Percentiles rank a stretch among this genome's conserved stretches.
Evolutionary conservation across 2,113 vertebrate species (phyloP).

Genomic region (Falco punctatus): DNA sequence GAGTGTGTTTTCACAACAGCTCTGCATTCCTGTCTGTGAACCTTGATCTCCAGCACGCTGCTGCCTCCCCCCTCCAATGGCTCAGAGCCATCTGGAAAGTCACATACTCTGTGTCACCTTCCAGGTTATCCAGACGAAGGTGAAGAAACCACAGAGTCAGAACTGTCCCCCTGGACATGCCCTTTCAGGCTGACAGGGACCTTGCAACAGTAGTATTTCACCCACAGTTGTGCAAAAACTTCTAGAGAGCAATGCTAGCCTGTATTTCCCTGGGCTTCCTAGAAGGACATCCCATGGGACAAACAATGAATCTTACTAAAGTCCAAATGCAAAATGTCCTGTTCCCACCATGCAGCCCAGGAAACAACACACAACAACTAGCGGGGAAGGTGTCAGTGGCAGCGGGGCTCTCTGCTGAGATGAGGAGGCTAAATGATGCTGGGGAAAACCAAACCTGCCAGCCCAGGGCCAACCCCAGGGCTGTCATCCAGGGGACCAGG

Average conservation of each 20-base stretch:
- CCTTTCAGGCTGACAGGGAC: background rate
- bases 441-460: background rate
- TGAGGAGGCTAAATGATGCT: background rate
- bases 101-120: background rate
- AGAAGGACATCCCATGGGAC: background rate
- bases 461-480: background rate
- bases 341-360: background rate
- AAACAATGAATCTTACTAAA: background rate
- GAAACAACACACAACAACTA: background rate
- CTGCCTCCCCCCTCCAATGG: background rate
- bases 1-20: background rate
- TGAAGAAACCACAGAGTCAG: background rate
- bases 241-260: background rate
- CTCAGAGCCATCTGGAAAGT: background rate
- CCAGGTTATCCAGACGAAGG: background rate
- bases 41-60: background rate
- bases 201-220: background rate
- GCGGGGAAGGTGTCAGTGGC: background rate
- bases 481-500: background rate
- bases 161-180: background rate
- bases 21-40: fast-evolving
- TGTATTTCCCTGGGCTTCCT: background rate
- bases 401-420: background rate
- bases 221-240: background rate
- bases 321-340: background rate